Percentiles rank a stretch among this genome's conserved stretches.
phyloP scores from a whole-genome alignment of 2,797 vertebrate species.

The Pseudochirops cupreus region DNA sequence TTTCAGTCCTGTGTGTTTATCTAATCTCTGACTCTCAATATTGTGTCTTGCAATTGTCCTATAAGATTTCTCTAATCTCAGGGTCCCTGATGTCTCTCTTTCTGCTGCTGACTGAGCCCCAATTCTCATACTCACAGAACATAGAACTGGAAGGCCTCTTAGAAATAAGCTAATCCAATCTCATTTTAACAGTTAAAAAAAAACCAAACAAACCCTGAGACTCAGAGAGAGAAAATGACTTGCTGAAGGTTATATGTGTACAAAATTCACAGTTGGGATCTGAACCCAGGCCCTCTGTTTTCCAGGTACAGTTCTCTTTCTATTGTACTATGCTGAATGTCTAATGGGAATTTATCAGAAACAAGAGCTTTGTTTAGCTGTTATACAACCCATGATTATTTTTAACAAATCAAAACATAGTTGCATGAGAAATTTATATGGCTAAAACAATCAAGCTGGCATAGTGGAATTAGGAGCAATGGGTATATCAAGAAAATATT shows the following conservation, averaged over 20 bases:
- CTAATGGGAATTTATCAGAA: background rate
- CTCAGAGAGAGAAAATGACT: background rate
- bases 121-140: background rate
- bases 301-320: background rate
- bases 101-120: background rate
- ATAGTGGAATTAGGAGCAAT: background rate
- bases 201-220: background rate
- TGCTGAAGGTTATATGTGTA: background rate
- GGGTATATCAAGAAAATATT: background rate
- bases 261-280: background rate
- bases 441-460: background rate
- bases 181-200: background rate
- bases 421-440: background rate
- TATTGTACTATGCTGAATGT: background rate
- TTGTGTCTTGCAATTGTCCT: background rate
- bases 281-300: background rate
- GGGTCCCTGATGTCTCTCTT: background rate
- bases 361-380: background rate
- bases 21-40: background rate
- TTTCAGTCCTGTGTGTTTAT: background rate
- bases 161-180: background rate
- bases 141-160: background rate
- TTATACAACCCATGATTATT: background rate
- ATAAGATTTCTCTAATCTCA: background rate
- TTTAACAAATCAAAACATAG: background rate